These are phyloP conservation scores for Enteromius trimaculatus DNA, from an alignment of 2,797 vertebrate genomes.

Conservation along the genomic window DNA sequence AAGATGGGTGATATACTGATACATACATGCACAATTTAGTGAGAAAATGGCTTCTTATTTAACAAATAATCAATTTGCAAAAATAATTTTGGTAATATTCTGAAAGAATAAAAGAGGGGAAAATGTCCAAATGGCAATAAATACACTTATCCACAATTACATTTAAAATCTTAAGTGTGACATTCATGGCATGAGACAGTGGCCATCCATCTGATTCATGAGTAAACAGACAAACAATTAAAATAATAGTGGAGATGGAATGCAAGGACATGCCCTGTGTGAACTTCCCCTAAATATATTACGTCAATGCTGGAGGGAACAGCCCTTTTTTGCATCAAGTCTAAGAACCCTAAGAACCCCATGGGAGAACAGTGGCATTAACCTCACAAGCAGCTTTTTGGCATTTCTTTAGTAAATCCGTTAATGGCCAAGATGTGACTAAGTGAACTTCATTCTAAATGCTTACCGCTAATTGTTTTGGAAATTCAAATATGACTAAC, in stretches of 20 bases:
- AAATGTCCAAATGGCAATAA: conserved; percentile 38
- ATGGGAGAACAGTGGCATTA: conserved; percentile 9
- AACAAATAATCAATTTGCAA: neutral
- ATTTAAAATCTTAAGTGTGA: neutral
- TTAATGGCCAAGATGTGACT: conserved; percentile 12
- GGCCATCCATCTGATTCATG: neutral
- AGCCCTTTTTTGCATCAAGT: neutral
- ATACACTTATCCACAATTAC: neutral
- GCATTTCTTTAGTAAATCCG: conserved; percentile 12
- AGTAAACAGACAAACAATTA: neutral
- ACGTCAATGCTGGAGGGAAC: conserved; percentile 4
- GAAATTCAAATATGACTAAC: neutral
- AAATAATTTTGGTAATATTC: neutral
- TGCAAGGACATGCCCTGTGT: conserved; percentile 2
- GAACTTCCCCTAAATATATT: neutral
- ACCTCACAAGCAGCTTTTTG: conserved; percentile 17
- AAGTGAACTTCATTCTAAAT: neutral
- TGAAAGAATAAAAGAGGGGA: neutral
- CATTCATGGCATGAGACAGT: neutral
- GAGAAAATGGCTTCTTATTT: neutral
- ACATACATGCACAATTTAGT: neutral
- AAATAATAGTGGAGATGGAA: conserved; percentile 14
- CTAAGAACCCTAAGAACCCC: neutral
- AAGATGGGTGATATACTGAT: neutral
- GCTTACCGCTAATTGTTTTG: neutral